phyloP scores from a whole-genome alignment of 2,113 vertebrate species.

The Psophia crepitans region DNA sequence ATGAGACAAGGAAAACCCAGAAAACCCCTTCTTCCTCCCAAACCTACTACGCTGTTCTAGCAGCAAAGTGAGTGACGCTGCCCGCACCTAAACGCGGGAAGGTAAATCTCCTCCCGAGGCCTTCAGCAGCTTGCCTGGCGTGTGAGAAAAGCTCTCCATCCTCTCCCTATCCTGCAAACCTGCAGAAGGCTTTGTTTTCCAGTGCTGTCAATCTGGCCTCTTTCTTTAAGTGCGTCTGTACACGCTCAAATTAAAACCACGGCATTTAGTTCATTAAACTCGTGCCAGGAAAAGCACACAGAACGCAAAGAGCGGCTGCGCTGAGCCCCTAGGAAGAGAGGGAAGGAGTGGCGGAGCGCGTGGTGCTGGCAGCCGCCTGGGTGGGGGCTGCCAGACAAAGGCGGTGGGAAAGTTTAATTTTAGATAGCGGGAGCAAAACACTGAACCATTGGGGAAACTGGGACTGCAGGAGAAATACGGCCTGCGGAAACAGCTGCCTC shows the following conservation, averaged over 20 bases:
- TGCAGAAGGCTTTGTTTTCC: not conserved
- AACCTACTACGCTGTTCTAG: not conserved
- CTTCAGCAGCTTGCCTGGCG: not conserved
- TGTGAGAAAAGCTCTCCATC: not conserved
- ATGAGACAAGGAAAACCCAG: not conserved
- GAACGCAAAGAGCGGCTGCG: not conserved
- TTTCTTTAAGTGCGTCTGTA: not conserved
- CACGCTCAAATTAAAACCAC: not conserved
- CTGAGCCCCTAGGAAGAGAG: not conserved
- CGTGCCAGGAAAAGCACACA: not conserved
- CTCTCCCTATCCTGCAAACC: not conserved
- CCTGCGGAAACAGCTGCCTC: not conserved
- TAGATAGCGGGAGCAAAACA: not conserved
- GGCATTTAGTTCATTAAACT: not conserved
- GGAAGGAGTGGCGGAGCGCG: not conserved
- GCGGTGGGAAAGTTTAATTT: not conserved
- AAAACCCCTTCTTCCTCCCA: not conserved
- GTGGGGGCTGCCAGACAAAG: not conserved
- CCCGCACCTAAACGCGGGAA: rapidly evolving
- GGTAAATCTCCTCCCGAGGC: not conserved
- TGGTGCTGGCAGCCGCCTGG: not conserved
- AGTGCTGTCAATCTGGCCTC: not conserved
- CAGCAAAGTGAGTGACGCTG: not conserved
- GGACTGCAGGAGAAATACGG: not conserved
- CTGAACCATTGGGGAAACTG: not conserved